phyloP scores from a whole-genome alignment of 2,888 invertebrate genomes.

The Pristionchus maxplancki region DNA sequence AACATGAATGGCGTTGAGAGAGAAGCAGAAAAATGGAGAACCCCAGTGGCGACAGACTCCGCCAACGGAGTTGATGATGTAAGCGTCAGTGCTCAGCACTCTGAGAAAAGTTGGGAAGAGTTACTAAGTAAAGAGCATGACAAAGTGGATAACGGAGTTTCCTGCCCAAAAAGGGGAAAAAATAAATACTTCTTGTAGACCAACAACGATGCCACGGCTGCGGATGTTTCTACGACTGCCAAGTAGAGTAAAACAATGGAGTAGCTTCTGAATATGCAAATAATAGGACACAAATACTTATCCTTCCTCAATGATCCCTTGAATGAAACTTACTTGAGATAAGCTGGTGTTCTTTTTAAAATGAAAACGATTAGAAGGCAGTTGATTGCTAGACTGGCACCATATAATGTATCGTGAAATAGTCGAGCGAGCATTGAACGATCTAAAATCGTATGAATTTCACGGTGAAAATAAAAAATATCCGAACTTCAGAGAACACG shows the following conservation, averaged over 20 bases:
- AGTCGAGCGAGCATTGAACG: neutral
- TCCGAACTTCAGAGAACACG: too few relatives aligned
- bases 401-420: neutral
- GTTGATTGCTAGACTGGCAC: neutral
- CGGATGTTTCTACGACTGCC: neutral
- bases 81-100: neutral
- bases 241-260: neutral
- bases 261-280: neutral
- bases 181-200: neutral
- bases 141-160: too few relatives aligned
- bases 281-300: neutral
- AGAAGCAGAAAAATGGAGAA: neutral
- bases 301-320: neutral
- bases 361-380: neutral
- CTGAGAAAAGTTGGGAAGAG: neutral
- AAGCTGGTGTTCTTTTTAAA: neutral
- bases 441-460: too few relatives aligned
- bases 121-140: neutral
- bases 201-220: neutral
- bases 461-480: too few relatives aligned
- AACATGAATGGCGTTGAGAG: neutral
- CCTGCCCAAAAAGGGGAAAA: too few relatives aligned
- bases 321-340: neutral
- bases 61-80: neutral
- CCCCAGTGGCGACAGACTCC: neutral